A percentile compares a stretch with the other conserved stretches of the same genome.
phyloP scores from a whole-genome alignment of 2,797 vertebrate genomes.

The Lepidocolaptes lacrymiger region DNA sequence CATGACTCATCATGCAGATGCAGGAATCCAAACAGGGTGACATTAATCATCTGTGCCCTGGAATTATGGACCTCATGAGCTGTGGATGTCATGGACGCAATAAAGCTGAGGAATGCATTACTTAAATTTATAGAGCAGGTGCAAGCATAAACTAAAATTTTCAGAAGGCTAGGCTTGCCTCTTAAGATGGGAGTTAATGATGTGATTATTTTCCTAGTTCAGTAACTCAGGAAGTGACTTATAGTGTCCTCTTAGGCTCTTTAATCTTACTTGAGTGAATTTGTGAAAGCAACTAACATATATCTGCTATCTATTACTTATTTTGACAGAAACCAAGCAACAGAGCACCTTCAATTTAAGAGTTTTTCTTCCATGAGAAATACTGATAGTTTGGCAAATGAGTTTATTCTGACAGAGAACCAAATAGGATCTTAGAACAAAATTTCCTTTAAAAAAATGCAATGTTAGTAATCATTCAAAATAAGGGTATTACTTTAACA shows the following conservation, averaged over 20 bases:
- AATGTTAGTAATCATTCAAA: neutral
- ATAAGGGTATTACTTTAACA: neutral
- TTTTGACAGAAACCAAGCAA: neutral
- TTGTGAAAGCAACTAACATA: neutral
- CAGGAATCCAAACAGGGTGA: neutral
- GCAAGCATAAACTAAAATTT: constrained; percentile 7
- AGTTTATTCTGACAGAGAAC: neutral
- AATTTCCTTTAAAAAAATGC: neutral
- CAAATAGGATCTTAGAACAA: neutral
- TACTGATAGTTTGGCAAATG: neutral
- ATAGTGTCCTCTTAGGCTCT: neutral
- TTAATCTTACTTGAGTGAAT: neutral
- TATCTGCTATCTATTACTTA: neutral
- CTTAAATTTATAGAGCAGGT: constrained; percentile 16
- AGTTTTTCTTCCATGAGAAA: neutral
- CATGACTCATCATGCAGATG: neutral
- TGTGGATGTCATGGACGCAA: neutral
- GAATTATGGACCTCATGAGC: neutral
- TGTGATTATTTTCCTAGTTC: neutral
- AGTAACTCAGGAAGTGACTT: constrained; percentile 28
- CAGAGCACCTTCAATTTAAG: neutral
- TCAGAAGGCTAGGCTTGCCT: neutral
- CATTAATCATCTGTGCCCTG: neutral
- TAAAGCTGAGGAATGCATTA: neutral
- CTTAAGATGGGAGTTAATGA: neutral